Percentiles rank a stretch among this genome's conserved stretches.
Evolutionary conservation across 2,888 invertebrate species (phyloP).

Genomic region (Ypsolopha sequella): DNA sequence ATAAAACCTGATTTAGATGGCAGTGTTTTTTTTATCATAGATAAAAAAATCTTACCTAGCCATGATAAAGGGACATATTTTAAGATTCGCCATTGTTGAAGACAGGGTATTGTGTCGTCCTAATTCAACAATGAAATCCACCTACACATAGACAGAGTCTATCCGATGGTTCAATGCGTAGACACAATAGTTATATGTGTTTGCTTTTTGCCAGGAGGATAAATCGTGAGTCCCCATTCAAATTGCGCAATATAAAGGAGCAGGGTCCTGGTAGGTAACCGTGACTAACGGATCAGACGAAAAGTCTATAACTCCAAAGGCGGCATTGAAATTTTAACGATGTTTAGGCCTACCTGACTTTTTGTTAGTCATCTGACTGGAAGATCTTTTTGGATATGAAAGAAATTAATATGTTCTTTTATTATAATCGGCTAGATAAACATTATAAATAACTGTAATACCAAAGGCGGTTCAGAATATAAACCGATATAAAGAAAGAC

Average conservation of each 20-base stretch:
- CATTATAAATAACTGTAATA: not conserved
- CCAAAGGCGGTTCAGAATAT: not conserved
- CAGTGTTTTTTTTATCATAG: conserved; percentile 19
- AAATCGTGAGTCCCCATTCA: conserved; percentile 46
- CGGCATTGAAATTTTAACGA: conserved; percentile 9
- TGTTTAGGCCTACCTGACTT: conserved; percentile 23
- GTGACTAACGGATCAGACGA: conserved; percentile 40
- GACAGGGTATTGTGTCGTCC: conserved; percentile 46
- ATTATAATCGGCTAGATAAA: not conserved
- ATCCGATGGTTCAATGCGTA: conserved; percentile 57
- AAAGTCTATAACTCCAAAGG: conserved; percentile 19
- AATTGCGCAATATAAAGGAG: conserved; percentile 56
- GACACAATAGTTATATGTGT: conserved; percentile 48
- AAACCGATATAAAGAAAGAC: not conserved
- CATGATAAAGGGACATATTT: conserved; percentile 39
- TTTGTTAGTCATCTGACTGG: conserved; percentile 10
- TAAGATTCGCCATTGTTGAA: conserved; percentile 48
- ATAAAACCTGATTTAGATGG: conserved; percentile 20
- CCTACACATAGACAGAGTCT: conserved; percentile 44
- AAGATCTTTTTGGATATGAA: not conserved
- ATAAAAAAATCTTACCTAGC: conserved; percentile 35
- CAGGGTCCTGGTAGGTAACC: conserved; percentile 50
- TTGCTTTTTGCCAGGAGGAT: conserved; percentile 55
- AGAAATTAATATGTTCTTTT: too few species aligned
- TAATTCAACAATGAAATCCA: conserved; percentile 46